phyloP scores from a whole-genome alignment of 2,797 vertebrate genomes.

The Simalia tracyae region DNA sequence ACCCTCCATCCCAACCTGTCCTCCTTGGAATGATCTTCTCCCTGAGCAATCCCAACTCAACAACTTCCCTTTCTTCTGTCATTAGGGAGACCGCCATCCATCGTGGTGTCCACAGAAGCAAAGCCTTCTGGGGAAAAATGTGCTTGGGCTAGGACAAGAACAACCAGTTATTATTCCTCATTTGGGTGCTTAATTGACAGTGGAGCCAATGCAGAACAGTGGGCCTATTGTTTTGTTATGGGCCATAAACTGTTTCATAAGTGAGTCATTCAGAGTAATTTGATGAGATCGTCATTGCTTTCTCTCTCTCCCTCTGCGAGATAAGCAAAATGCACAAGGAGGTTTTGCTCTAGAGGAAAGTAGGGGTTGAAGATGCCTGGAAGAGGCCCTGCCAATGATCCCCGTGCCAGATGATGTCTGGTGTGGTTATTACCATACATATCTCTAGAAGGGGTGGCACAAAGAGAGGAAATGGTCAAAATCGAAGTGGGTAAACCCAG shows the following conservation, averaged over 20 bases:
- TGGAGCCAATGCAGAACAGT: neutral
- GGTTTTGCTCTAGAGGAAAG: neutral
- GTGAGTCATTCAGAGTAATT: conserved; percentile 19
- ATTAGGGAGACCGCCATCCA: neutral
- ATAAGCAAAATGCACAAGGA: neutral
- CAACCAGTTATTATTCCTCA: neutral
- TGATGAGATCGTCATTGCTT: conserved; percentile 1
- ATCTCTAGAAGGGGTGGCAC: no score
- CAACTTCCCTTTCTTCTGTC: neutral
- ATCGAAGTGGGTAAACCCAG: no score
- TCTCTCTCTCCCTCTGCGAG: neutral
- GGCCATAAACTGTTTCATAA: conserved; percentile 17
- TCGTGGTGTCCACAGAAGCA: neutral
- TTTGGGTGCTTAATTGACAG: conserved; percentile 12
- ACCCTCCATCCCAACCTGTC: neutral
- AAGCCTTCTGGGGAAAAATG: neutral
- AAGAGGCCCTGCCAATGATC: neutral
- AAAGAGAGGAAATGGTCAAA: no score
- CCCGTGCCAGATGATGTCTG: neutral
- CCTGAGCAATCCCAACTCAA: neutral
- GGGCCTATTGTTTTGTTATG: conserved; percentile 15
- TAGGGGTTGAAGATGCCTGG: neutral
- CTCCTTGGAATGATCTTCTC: neutral
- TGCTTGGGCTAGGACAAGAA: neutral
- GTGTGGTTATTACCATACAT: neutral